Evolutionary conservation across 2,113 vertebrate genomes (phyloP).

Genomic region (Trichechus manatus): DNA sequence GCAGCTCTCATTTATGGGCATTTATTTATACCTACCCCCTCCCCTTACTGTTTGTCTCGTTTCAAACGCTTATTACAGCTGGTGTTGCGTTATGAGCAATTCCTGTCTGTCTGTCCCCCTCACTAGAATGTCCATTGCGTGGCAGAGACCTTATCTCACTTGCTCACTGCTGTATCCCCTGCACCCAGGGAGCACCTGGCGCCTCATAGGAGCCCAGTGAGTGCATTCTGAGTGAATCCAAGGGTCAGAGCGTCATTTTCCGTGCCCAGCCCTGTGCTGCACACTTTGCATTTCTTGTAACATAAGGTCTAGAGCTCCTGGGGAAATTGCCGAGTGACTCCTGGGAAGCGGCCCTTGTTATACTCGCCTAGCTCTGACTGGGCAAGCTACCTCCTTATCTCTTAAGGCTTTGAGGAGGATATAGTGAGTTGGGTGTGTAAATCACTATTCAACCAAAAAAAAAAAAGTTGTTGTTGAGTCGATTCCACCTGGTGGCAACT

Average conservation of each 20-base stretch:
- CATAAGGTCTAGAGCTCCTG: background rate
- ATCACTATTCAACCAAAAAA: rapidly evolving
- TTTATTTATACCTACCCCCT: rapidly evolving
- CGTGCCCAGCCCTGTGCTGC: rapidly evolving
- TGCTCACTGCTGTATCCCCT: background rate
- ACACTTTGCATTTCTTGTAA: rapidly evolving
- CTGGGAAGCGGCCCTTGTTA: background rate
- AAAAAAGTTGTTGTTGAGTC: too few species aligned
- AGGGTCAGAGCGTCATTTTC: rapidly evolving
- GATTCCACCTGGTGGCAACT: too few species aligned
- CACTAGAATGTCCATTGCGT: background rate
- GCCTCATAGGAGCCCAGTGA: background rate
- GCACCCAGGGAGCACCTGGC: background rate
- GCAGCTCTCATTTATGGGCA: rapidly evolving
- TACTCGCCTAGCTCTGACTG: background rate
- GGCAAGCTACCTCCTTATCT: too few species aligned
- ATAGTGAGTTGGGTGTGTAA: rapidly evolving
- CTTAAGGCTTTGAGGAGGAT: rapidly evolving
- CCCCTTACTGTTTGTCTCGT: background rate
- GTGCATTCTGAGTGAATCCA: background rate
- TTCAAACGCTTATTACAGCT: background rate
- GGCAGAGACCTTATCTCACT: rapidly evolving
- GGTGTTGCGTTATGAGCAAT: rapidly evolving
- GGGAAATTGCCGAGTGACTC: background rate
- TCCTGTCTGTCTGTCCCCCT: background rate